Base-by-base conservation (phyloP, 35 echinoderm and acorn worm genomes). In the Heliocidaris tuberculata region DNA sequence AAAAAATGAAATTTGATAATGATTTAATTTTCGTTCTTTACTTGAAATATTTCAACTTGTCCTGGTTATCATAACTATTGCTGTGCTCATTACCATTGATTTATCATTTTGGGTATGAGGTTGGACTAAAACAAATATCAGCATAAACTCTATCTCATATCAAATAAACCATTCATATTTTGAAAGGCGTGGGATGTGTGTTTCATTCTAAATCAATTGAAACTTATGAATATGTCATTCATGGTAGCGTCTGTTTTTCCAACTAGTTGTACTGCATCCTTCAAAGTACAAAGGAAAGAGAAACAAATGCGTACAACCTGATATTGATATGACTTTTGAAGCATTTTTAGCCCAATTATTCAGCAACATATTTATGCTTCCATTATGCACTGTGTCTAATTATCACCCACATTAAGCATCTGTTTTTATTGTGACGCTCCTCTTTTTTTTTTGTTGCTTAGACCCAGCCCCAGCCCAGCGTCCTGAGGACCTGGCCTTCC, bases 381-480 rank as follows among this genome's bases (percentile, higher is more conserved):
- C 65, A 29, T 78, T 78, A 21, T 78, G 65, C 65, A 27, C 21
- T 78, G 65, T 78, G 27, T 9, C 65, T 2, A 8, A 78, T 78
- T 78, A n/a, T 78, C 65, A 19, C 65, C 65, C 65, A 78, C 65
- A 78, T 24, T 78, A 19, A 0, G 65, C 65, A 19, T 78, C 65
- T 78, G 21, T 78, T 78, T 78, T 78, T n/a, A 78, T 78, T 78
- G 65, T 24, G 27, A 78, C 65, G 27, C 65, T 78, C 27, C 65
- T 78, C 65, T 78, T n/a, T 21, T 78, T 78, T 70, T 78, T 42
- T 16, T 0, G 4, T 16, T 42, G 12, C 21, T 48, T 50, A 93
- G 91, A 93, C 21, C 91, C 91, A 59, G 31, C 91, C 21, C 91
- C 91, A 59, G 50, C 48, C 91, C 91, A 19, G 50, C 91, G 91